Conservation (phyloP, 2,888 invertebrate species). For the Eupelmus urozonus region DNA sequence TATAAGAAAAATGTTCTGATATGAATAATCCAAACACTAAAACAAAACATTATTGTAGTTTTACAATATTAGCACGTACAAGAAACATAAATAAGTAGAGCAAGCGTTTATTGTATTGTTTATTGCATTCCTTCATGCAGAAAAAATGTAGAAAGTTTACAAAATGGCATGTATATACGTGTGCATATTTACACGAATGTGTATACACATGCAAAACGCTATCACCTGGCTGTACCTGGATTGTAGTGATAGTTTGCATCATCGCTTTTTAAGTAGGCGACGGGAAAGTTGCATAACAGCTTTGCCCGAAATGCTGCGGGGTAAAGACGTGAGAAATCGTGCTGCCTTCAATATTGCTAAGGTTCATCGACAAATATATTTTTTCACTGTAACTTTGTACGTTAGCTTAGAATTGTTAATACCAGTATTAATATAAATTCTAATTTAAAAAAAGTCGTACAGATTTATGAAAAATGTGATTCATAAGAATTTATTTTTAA, state of each 20-base stretch:
- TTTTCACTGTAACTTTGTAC: too few relatives aligned
- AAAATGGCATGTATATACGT: background rate
- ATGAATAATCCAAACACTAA: too few relatives aligned
- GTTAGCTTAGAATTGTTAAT: background rate
- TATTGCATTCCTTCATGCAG: too few relatives aligned
- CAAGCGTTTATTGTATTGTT: too few relatives aligned
- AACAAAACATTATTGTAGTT: too few relatives aligned
- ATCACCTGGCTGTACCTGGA: conserved; percentile 43
- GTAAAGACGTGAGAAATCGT: conserved; percentile 50
- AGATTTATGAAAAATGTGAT: too few relatives aligned
- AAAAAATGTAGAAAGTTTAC: conserved; percentile 22
- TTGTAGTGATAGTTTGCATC: conserved; percentile 63
- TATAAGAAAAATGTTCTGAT: too few relatives aligned
- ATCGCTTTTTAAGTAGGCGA: conserved; percentile 61
- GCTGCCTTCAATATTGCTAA: conserved; percentile 17
- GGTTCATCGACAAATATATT: conserved; percentile 10
- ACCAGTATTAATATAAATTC: too few relatives aligned
- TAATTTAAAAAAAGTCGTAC: too few relatives aligned
- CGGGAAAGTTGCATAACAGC: conserved; percentile 61
- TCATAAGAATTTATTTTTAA: too few relatives aligned
- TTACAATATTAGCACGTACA: too few relatives aligned
- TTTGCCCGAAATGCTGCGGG: conserved; percentile 59
- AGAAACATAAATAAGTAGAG: too few relatives aligned
- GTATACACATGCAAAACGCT: conserved; percentile 33
- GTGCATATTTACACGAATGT: conserved; percentile 8